Conservation (phyloP, 1,140 invertebrate genomes). For the Sycophaga agraensis region DNA sequence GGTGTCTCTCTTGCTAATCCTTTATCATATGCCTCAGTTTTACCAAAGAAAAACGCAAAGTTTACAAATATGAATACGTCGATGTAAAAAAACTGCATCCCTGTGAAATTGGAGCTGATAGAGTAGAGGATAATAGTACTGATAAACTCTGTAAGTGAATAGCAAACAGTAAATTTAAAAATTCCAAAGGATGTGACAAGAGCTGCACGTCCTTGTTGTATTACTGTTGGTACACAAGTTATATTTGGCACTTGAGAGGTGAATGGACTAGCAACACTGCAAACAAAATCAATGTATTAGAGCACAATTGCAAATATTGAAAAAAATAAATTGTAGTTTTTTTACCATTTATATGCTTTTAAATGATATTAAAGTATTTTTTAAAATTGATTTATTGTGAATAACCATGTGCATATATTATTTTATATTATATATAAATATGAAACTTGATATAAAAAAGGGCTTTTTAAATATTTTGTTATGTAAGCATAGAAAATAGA, state of each 20-base stretch:
- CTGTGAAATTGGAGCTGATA: conserved; percentile 77
- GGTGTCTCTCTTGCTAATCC: conserved; percentile 69
- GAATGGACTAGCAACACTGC: conserved; percentile 91
- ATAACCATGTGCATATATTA: too few species aligned
- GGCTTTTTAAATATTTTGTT: too few species aligned
- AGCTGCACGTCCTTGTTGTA: conserved; percentile 90
- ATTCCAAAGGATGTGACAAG: conserved; percentile 94
- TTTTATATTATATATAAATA: too few species aligned
- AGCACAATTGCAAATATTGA: background rate
- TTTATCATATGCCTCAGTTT: conserved; percentile 67
- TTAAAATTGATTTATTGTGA: too few species aligned
- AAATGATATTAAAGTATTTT: background rate
- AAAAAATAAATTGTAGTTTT: background rate
- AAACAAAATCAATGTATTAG: conserved; percentile 16
- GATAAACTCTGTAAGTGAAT: conserved; percentile 80
- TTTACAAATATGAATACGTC: conserved; percentile 79
- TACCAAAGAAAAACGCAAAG: conserved; percentile 82
- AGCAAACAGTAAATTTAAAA: conserved; percentile 87
- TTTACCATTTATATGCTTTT: too few species aligned
- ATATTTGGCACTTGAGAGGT: conserved; percentile 88
- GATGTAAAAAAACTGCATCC: conserved; percentile 82
- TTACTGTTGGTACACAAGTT: conserved; percentile 83
- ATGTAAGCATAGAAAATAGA: too few species aligned
- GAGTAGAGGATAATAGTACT: conserved; percentile 89
- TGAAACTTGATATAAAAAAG: too few species aligned